Percentiles rank a stretch among this genome's conserved stretches.
Conservation (phyloP, 2,888 invertebrate genomes). For the Pterostichus madidus region DNA sequence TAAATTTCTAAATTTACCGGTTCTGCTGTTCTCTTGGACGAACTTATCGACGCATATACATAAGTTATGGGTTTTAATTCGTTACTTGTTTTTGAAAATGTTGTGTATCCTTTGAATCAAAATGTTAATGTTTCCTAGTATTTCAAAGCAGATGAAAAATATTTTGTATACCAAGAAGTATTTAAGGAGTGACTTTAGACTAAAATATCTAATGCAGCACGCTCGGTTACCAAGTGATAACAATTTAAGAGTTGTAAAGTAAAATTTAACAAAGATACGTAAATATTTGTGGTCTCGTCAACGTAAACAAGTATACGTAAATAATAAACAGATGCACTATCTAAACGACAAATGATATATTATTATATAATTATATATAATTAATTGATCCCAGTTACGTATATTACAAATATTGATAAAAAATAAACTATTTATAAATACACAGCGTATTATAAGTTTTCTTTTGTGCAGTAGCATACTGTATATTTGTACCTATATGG, state of each 20-base stretch:
- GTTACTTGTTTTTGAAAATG: neutral
- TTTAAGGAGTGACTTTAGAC: slow-evolving; percentile 63
- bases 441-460: slow-evolving; percentile 63
- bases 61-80: slow-evolving; percentile 18
- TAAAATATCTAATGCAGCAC: slow-evolving; percentile 57
- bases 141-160: slow-evolving; percentile 64
- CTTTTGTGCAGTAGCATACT: slow-evolving; percentile 72
- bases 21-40: slow-evolving; percentile 1
- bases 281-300: slow-evolving; percentile 65
- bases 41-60: slow-evolving; percentile 44
- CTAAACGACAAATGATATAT: slow-evolving; percentile 61
- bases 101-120: slow-evolving; percentile 57
- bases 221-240: slow-evolving; percentile 66
- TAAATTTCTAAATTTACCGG: neutral
- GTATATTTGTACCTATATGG: slow-evolving; percentile 79
- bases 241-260: slow-evolving; percentile 54
- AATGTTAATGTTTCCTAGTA: slow-evolving; percentile 65
- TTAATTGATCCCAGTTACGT: slow-evolving; percentile 58
- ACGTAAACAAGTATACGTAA: slow-evolving; percentile 66
- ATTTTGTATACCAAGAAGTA: slow-evolving; percentile 67
- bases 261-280: slow-evolving; percentile 67
- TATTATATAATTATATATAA: slow-evolving; percentile 63
- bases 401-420: slow-evolving; percentile 62
- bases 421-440: slow-evolving; percentile 66
- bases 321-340: slow-evolving; percentile 57